These are phyloP conservation scores for Parasteatoda tepidariorum DNA, from an alignment of 1,140 invertebrate species.

Conservation along the genomic window DNA sequence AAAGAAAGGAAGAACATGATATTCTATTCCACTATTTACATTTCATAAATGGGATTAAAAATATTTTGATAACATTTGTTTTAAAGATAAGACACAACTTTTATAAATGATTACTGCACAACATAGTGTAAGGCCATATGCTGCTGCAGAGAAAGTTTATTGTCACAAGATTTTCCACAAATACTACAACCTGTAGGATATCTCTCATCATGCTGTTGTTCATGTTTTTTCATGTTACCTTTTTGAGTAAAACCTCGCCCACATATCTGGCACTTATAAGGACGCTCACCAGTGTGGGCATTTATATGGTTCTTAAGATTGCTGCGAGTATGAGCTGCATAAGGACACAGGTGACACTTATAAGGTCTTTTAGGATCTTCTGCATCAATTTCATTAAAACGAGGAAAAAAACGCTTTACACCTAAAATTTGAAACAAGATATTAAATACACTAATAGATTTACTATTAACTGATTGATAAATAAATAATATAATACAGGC, in stretches of 20 bases:
- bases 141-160: slow-evolving; percentile 33
- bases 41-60: no score
- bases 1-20: no score
- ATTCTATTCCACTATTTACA: no score
- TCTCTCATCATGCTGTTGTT: slow-evolving; percentile 66
- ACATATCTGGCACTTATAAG: slow-evolving; percentile 73
- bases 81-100: background rate
- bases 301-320: slow-evolving; percentile 55
- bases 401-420: slow-evolving; percentile 19
- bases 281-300: slow-evolving; percentile 72
- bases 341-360: slow-evolving; percentile 58
- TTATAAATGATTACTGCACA: background rate
- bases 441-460: no score
- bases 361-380: slow-evolving; percentile 51
- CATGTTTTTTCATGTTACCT: slow-evolving; percentile 57
- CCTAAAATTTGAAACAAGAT: no score
- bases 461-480: no score
- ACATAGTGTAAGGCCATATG: slow-evolving; percentile 39
- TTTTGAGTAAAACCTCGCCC: slow-evolving; percentile 71
- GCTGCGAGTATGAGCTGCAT: slow-evolving; percentile 48
- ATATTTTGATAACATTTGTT: no score
- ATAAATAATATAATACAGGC: no score
- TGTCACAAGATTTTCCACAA: slow-evolving; percentile 65
- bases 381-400: slow-evolving; percentile 25
- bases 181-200: slow-evolving; percentile 73